A percentile compares a stretch with the other conserved stretches of the same genome.
Conservation (phyloP, 2,113 vertebrate species). For the Chloebia gouldiae region DNA sequence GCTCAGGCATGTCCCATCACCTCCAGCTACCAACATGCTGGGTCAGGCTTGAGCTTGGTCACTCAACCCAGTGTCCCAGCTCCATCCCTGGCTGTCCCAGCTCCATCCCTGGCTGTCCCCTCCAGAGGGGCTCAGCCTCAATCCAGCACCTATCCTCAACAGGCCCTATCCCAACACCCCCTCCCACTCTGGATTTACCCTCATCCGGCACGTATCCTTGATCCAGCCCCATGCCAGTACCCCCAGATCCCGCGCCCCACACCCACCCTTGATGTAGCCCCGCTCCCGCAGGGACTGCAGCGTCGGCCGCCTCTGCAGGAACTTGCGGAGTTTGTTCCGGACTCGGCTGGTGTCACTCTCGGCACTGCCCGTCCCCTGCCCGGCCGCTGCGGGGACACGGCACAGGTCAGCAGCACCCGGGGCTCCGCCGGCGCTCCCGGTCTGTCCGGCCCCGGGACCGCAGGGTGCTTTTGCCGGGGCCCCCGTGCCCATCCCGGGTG, state of each 20-base stretch:
- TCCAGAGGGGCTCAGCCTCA: not conserved
- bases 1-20: too few species aligned
- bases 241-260: not conserved
- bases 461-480: accelerated
- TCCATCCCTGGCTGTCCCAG: not conserved
- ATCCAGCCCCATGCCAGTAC: too few species aligned
- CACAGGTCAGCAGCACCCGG: not conserved
- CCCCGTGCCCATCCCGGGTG: accelerated
- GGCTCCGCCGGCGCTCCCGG: not conserved
- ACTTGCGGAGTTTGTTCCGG: slow-evolving; percentile 83
- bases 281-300: slow-evolving; percentile 88
- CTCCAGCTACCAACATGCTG: accelerated
- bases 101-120: not conserved
- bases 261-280: slow-evolving; percentile 87
- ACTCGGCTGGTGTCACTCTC: slow-evolving; percentile 81
- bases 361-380: not conserved
- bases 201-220: not conserved
- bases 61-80: not conserved
- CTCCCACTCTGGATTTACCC: not conserved
- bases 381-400: not conserved
- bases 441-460: accelerated
- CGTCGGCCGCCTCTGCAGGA: slow-evolving; percentile 87
- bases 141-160: slow-evolving; percentile 43
- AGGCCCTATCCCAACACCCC: not conserved
- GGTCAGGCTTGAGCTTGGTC: not conserved